Evolutionary conservation across 2,113 vertebrate species (phyloP), one percentile per base, ranked within the genome.

Genomic region (Bettongia penicillata): DNA sequence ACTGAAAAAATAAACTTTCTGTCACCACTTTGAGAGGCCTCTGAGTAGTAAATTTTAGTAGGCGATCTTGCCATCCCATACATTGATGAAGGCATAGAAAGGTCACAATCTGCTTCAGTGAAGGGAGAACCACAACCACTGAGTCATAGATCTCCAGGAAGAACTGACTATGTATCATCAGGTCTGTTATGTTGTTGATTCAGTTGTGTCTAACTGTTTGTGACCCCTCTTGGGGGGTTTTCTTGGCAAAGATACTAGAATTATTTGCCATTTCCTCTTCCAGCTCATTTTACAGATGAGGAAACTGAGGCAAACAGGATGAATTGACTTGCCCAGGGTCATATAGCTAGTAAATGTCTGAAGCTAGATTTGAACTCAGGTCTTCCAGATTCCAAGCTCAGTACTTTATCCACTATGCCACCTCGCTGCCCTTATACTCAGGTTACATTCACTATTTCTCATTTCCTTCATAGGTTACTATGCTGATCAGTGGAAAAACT

Each of bases 381-480:
- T 68, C 31, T 37, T 68, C 61, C 61, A 37, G 31, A 68, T 5
- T 37, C 31, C 31, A 68, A 1, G 61, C 31, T 1, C 9, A 0
- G 31, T 31, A 61, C n/a, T 90, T 19, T 89, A 55, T 51, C 84
- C 2, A 1, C 7, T 57, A 1, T 22, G 24, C 90, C 55, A 48
- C 14, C 14, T 24, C 0, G 1, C 0, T 68, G 53, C 90, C 53
- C 53, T 92, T 52, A 48, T 1, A 12, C 25, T 97, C 48, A n/a
- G 37, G 25, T 19, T 95, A 93, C 0, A 1, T 93, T 89, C 4
- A 11, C 89, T 97, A 0, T 98, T 55, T 94, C 92, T 96, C 96
- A 95, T 90, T 91, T 93, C 92, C 51, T 91, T 97, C 97, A n/a
- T 96, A 99, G 99, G 99, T 92, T 99, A 99, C 77, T 98, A 99